Evolutionary conservation across 2,113 vertebrate species (phyloP).

Genomic region (Sinocyclocheilus rhinocerous): DNA sequence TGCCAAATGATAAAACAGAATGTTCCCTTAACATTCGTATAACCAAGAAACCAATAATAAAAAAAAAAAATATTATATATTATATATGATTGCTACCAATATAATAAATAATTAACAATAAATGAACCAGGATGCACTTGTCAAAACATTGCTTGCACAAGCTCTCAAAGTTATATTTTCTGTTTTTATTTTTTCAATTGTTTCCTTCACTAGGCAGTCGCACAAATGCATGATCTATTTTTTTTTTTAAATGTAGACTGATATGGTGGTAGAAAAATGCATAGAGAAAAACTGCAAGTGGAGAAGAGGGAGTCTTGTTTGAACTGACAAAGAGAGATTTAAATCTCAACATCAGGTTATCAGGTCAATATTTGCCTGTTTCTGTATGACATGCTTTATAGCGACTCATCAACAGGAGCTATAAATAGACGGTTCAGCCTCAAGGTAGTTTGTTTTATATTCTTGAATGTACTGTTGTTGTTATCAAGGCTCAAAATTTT

Average conservation of each 20-base stretch:
- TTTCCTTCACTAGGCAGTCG: too few species aligned
- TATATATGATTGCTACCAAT: not conserved
- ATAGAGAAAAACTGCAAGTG: not conserved
- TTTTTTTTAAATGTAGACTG: not conserved
- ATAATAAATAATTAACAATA: not conserved
- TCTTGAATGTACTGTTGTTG: not conserved
- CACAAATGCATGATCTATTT: not conserved
- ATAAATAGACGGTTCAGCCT: not conserved
- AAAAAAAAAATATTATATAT: too few species aligned
- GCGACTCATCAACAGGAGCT: not conserved
- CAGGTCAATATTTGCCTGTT: not conserved
- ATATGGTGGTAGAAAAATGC: not conserved
- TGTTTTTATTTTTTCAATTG: too few species aligned
- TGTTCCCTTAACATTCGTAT: too few species aligned
- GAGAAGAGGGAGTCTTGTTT: not conserved
- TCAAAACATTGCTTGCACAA: not conserved
- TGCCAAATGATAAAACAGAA: not conserved
- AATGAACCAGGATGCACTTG: not conserved
- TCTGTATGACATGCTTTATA: not conserved
- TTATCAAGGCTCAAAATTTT: too few species aligned
- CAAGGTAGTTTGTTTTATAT: not conserved
- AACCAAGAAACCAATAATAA: too few species aligned
- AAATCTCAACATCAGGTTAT: not conserved
- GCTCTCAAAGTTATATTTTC: not conserved
- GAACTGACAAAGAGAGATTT: not conserved